Evolutionary conservation across 2,888 invertebrate species (phyloP), one percentile per base, ranked within the genome.

Genomic region (Chymomyza procnemis): DNA sequence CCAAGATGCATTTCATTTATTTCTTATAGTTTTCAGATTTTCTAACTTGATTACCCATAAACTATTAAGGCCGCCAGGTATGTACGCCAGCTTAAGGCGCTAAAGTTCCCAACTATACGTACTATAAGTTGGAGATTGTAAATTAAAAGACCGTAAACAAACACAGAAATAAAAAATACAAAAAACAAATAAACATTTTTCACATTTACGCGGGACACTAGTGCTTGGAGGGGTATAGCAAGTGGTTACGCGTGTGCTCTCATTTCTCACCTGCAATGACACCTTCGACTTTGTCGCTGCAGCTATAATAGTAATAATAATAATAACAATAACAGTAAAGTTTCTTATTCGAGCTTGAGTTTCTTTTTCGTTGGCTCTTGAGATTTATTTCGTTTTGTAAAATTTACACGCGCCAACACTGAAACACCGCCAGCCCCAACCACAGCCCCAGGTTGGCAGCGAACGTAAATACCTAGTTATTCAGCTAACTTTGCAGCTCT

Each of bases 241-340:
- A 52, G 34, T 59, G 18, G 9, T 68, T 58, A 73, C 80, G 71
- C 79, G 77, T 80, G 80, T 83, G 82, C 80, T 80, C 83, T 77
- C 85, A 85, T 83, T 83, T 83, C 85, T 83, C 85, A 83, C 83
- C 85, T 80, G 79, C 75, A 80, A 80, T 74, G 80, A 82, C 81
- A 81, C 85, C 80, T 81, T 69, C 61, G 59, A n/a, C 61, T 30
- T 61, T 55, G 21, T 22, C 22, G 22, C 12, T 5, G 18, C 22
- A 26, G 30, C 22, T 34, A 4, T 50, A 8, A 26, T 26, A 22
- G 21, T 26, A 55, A n/a, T 21, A 59, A 46, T 59, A 41, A 50
- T 66, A 72, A 79, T 79, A 80, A 84, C 77, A 75, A 18, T 55
- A 26, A 26, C 26, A 22, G 19, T 41, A 34, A 34, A 26, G 22